phyloP scores from a whole-genome alignment of 1,140 invertebrate genomes.

The Calephelis nemesis region DNA sequence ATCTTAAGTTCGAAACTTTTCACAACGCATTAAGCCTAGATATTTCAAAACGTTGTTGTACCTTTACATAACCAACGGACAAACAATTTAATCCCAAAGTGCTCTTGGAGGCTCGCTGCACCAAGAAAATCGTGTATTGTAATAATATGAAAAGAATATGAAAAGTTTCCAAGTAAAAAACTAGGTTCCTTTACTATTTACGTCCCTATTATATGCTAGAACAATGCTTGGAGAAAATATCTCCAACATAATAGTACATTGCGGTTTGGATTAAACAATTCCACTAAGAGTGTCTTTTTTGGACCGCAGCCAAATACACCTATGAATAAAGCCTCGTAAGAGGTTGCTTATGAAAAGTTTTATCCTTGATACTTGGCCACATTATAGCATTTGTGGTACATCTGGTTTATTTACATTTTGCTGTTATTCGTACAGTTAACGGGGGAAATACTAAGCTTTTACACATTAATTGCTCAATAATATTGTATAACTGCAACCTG shows the following conservation, averaged over 20 bases:
- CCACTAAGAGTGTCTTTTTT: slow-evolving; percentile 6
- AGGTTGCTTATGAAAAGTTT: slow-evolving; percentile 3
- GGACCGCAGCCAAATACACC: slow-evolving; percentile 5
- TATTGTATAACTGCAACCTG: no score
- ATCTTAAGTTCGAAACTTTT: no score
- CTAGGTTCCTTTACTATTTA: slow-evolving; percentile 6
- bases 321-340: neutral
- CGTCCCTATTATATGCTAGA: slow-evolving; percentile 3
- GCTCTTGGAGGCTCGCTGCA: neutral
- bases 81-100: slow-evolving; percentile 15
- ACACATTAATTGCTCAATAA: no score
- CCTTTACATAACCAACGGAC: slow-evolving; percentile 1
- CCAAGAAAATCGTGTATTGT: slow-evolving; percentile 18
- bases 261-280: slow-evolving; percentile 16
- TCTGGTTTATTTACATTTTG: neutral
- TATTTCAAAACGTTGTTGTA: no score
- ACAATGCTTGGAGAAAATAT: slow-evolving; percentile 11
- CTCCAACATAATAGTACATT: slow-evolving; percentile 11
- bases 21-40: no score
- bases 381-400: neutral
- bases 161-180: slow-evolving; percentile 10
- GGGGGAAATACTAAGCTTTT: no score
- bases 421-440: no score
- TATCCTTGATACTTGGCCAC: neutral
- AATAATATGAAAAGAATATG: slow-evolving; percentile 16